phyloP scores from a whole-genome alignment of 2,797 vertebrate species.

The Lophius americanus region DNA sequence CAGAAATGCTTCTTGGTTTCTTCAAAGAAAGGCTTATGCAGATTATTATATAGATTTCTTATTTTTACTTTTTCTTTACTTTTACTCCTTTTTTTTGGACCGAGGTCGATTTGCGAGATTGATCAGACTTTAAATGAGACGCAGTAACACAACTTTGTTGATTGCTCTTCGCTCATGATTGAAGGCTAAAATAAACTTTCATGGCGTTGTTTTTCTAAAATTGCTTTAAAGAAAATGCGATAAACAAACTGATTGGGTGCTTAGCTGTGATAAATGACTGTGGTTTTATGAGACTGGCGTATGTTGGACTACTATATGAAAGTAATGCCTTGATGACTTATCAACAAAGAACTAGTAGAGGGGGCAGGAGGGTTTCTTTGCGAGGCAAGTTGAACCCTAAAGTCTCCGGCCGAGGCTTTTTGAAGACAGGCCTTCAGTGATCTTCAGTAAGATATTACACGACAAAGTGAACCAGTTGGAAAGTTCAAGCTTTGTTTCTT shows the following conservation, averaged over 20 bases:
- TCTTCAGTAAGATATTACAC: constrained; percentile 67
- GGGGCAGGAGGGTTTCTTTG: constrained; percentile 34
- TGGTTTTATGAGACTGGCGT: constrained; percentile 14
- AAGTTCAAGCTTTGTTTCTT: constrained; percentile 68
- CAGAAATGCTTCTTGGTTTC: too few species aligned
- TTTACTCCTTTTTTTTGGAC: too few species aligned
- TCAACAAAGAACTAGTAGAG: constrained; percentile 30
- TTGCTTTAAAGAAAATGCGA: not conserved
- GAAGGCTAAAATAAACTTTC: constrained; percentile 1
- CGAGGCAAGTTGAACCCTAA: constrained; percentile 34
- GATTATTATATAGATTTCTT: too few species aligned
- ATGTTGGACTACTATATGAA: constrained; percentile 4
- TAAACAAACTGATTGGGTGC: constrained; percentile 7
- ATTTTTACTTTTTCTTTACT: too few species aligned
- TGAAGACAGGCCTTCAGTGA: constrained; percentile 66
- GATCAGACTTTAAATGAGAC: not conserved
- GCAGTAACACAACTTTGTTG: not conserved
- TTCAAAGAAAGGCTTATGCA: too few species aligned
- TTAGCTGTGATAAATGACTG: constrained; percentile 4
- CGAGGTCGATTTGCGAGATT: not conserved
- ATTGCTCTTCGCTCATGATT: not conserved
- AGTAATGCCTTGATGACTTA: constrained; percentile 41
- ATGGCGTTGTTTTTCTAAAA: not conserved
- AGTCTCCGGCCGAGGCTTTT: constrained; percentile 52
- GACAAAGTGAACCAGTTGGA: constrained; percentile 63